Conservation (phyloP, 2,113 vertebrate genomes). For the Piprites chloris region DNA sequence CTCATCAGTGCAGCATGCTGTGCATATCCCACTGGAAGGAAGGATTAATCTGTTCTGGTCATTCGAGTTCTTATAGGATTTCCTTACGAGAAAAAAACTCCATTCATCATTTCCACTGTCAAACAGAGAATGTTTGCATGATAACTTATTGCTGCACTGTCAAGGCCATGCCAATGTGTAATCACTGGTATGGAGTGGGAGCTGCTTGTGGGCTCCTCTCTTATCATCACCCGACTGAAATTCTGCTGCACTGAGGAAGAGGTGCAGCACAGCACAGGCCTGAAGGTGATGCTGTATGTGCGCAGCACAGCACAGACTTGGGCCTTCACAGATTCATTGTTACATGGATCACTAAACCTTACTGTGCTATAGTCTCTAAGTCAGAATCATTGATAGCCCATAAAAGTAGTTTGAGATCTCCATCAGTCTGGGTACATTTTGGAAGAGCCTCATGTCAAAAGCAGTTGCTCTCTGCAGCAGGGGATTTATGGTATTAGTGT, state of each 20-base stretch:
- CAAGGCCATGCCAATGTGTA: neutral
- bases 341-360: neutral
- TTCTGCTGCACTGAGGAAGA: rapidly evolving
- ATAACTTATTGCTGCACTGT: neutral
- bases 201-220: neutral
- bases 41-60: neutral
- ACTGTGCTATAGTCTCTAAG: neutral
- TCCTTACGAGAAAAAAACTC: neutral
- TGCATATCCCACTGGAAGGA: neutral
- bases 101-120: neutral
- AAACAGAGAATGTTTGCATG: neutral
- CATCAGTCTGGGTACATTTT: neutral
- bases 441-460: neutral
- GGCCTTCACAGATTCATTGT: rapidly evolving
- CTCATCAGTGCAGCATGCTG: rapidly evolving
- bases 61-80: neutral
- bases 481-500: neutral
- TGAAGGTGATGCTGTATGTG: neutral
- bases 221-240: rapidly evolving
- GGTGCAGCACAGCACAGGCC: neutral
- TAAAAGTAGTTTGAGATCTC: neutral
- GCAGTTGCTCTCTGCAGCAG: neutral
- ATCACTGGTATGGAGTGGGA: neutral
- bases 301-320: rapidly evolving
- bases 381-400: neutral